Evolutionary conservation across 2,113 vertebrate genomes (phyloP), one percentile per base, ranked within the genome.

Genomic region (Oostethus manadensis): DNA sequence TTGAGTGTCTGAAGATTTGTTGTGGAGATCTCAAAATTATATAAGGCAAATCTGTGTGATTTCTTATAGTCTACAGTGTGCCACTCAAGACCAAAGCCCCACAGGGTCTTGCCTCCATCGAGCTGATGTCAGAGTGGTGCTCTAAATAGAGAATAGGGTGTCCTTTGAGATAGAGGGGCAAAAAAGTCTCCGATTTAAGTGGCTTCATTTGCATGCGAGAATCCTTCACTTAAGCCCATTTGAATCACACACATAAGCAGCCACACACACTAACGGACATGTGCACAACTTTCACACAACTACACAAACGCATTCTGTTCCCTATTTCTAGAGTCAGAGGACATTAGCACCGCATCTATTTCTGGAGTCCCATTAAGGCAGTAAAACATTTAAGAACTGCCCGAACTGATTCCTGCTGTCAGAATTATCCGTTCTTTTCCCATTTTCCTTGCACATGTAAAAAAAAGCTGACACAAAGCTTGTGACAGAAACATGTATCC

Each of bases 291-390:
- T 51, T 23, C 56, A 45, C 66, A 81, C 59, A 51, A 47, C 68
- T n/a, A 62, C 68, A 66, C 33, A 59, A 64, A 76, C 74, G 75
- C 74, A 64, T 73, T 62, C 64, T 59, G 53, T 53, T 45, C 18
- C 64, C 10, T 71, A 70, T 80, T 78, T 60, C 58, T 53, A 58
- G 65, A 79, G 83, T 85, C 72, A 75, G 72, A 84, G 79, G 79
- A 85, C 80, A 83, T 87, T 85, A 86, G 79, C 80, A 68, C 83
- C 72, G 74, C 81, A 76, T 85, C 87, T 89, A 88, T 89, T 89
- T 83, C 81, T 76, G 83, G 88, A 85, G 74, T 61, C 78, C 80
- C 82, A 88, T 88, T 87, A 88, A 84, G 77, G 74, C 82, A 17
- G 80, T 89, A 84, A 87, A 88, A 88, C 79, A 86, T 88, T 89